Base-by-base conservation (phyloP, 2,888 invertebrate species). In the Pammene aurita region DNA sequence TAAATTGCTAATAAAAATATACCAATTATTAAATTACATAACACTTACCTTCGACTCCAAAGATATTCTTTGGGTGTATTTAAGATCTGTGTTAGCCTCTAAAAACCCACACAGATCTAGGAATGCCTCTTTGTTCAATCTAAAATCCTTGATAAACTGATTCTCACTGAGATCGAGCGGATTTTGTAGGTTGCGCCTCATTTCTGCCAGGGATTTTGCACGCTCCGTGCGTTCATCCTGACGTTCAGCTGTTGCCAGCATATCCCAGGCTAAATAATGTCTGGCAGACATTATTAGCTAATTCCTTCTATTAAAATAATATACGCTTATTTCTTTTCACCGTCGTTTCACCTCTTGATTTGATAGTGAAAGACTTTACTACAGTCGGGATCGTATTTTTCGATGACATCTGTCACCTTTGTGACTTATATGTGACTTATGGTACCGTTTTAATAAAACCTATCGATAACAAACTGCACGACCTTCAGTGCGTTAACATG, bases 41-140 rank as follows among this genome's bases (percentile, higher is more conserved):
- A 26, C 35, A 35, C 35, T 48, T 48, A 67, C 56, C 46, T 62
- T 67, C 7, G 13, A 35, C 62, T 61, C 46, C 35, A 67, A 13
- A 2, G 26, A 64, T 64, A 74, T 70, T 71, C 72, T 66, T 56
- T 62, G 65, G 1, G 70, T 56, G 38, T 65, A 61, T 66, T 50
- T 70, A 41, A 70, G 50, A 26, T 65, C 41, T 6, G 65, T 61
- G 26, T n/a, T n/a, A 34, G 11, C 16, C 11, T 61, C 34, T 16
- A 70, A 50, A 56, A n/a, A n/a, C n/a, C 61, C 65, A 35, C 69
- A 65, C 41, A 70, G 61, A 61, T 65, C 48, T 41, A 56, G 61
- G 52, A 65, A 70, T 50, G 69, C 65, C 41, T 65, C 65, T 18
- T 66, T 58, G n/a, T 13, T 48, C 10, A 57, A 58, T 34, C 58